A percentile compares a stretch with the other conserved stretches of the same genome.
phyloP scores from a whole-genome alignment of 2,797 vertebrate genomes.

The Trachurus trachurus region DNA sequence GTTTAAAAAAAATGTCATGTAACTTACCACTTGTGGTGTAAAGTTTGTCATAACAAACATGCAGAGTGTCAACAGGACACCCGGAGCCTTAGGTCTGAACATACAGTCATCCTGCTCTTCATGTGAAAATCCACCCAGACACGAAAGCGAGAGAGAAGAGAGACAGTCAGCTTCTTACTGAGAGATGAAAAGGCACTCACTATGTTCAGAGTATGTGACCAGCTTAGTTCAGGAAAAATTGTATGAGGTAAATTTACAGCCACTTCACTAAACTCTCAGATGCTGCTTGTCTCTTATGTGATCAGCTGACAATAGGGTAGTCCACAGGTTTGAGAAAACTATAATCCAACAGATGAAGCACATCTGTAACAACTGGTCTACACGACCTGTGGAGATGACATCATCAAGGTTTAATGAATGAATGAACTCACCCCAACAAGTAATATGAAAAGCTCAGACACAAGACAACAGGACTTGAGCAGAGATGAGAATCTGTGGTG shows the following conservation, averaged over 20 bases:
- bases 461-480: background rate
- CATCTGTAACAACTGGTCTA: background rate
- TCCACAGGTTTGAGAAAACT: background rate
- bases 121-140: background rate
- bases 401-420: background rate
- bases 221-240: background rate
- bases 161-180: slow-evolving; percentile 16
- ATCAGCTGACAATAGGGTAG: background rate
- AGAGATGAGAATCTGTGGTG: background rate
- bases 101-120: too few relatives aligned
- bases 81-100: too few relatives aligned
- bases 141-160: background rate
- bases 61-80: too few relatives aligned
- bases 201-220: slow-evolving; percentile 10
- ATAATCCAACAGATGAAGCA: background rate
- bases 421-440: background rate
- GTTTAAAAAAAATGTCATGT: too few relatives aligned
- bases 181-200: slow-evolving; percentile 38
- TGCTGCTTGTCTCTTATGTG: background rate
- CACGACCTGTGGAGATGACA: background rate
- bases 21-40: too few relatives aligned
- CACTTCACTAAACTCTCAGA: background rate
- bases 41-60: too few relatives aligned
- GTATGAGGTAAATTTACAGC: background rate
- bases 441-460: background rate